These are phyloP conservation scores for Antitype chi DNA, from an alignment of 2,888 invertebrate genomes.

Conservation along the genomic window DNA sequence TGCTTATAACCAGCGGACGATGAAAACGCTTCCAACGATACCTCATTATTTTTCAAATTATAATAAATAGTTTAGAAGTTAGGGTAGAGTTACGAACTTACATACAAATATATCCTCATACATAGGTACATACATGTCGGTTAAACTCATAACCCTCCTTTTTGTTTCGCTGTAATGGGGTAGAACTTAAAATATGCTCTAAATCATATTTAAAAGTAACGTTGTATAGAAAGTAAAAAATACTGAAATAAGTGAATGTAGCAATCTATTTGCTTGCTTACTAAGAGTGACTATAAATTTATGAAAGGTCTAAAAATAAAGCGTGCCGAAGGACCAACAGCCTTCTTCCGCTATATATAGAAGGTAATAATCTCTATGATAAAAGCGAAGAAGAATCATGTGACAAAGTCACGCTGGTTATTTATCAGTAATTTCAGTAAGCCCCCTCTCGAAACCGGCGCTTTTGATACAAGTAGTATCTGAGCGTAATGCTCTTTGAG, in stretches of 20 bases:
- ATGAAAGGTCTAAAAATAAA: conserved; percentile 9
- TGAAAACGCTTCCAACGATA: too few species aligned
- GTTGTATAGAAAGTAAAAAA: not conserved
- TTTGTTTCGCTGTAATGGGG: too few species aligned
- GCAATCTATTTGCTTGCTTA: too few species aligned
- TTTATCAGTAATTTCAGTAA: conserved; percentile 58
- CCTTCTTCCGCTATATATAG: conserved; percentile 7
- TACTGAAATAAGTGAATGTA: not conserved
- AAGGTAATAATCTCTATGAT: conserved; percentile 40
- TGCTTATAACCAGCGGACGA: too few species aligned
- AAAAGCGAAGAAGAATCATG: conserved; percentile 56
- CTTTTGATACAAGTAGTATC: conserved; percentile 51
- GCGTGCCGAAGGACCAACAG: conserved; percentile 5
- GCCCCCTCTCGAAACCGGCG: conserved; percentile 49
- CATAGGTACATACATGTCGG: too few species aligned
- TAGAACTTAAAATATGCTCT: too few species aligned
- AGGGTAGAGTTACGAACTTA: too few species aligned
- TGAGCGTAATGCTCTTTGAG: conserved; percentile 39
- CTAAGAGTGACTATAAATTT: not conserved
- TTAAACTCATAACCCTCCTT: too few species aligned
- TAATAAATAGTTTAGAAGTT: too few species aligned
- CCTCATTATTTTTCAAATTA: too few species aligned
- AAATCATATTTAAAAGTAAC: not conserved
- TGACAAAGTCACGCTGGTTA: conserved; percentile 54
- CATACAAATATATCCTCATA: too few species aligned